These are phyloP conservation scores for Leucopsar rothschildi DNA, from an alignment of 2,113 vertebrate species.

Conservation along the genomic window DNA sequence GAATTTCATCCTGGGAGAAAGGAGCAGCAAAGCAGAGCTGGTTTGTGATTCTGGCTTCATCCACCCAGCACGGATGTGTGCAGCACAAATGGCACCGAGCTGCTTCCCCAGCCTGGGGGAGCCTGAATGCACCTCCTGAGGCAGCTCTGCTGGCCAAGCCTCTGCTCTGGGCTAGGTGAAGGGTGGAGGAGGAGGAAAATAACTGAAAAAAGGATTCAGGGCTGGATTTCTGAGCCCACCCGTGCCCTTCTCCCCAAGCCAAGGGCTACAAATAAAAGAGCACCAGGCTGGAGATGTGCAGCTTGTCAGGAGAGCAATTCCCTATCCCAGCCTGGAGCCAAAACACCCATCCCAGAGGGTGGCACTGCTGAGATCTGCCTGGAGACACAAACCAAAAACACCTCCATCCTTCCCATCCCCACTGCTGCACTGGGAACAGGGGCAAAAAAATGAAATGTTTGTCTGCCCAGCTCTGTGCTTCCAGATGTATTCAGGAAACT, in stretches of 20 bases:
- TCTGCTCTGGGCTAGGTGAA: not conserved
- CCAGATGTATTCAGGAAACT: not conserved
- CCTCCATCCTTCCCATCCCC: not conserved
- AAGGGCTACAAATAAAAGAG: not conserved
- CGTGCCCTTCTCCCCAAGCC: not conserved
- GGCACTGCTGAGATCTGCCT: not conserved
- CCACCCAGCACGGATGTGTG: not conserved
- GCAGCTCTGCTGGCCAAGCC: not conserved
- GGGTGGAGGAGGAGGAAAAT: not conserved
- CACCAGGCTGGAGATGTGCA: not conserved
- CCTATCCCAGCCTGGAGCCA: not conserved
- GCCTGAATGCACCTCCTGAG: not conserved
- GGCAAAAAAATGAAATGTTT: not conserved
- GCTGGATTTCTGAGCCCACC: not conserved
- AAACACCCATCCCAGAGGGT: not conserved
- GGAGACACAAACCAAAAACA: not conserved
- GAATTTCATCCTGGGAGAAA: not conserved
- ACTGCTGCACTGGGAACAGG: not conserved
- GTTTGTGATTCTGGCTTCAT: fast-evolving
- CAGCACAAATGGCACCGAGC: not conserved
- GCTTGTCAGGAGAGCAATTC: not conserved
- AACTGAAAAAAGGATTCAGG: not conserved
- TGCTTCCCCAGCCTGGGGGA: not conserved
- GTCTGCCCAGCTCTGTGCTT: not conserved
- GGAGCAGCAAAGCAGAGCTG: not conserved